Evolutionary conservation across 2,888 invertebrate species (phyloP), one percentile per base, ranked within the genome.

Genomic region (Myopa testacea): DNA sequence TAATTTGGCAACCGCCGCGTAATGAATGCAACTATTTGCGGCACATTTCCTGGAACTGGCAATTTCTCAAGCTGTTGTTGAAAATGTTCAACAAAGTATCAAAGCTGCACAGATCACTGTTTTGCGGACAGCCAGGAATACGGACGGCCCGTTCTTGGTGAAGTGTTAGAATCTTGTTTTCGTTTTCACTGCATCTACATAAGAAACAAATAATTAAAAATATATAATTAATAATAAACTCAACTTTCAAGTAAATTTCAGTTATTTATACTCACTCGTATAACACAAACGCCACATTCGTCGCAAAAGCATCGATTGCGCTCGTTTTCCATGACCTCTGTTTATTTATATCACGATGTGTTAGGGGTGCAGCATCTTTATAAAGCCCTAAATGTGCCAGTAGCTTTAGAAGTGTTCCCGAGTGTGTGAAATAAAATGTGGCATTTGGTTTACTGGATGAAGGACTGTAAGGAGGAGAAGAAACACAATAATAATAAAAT

Each of bases 371-470:
- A 0, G 90, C 85, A 70, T 96, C 95, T 85, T 92, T 93, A 83
- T 94, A 95, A 10, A 96, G 90, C 16, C 93, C 93, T 81, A 96
- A 87, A 83, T 94, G 92, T 0, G 94, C 92, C 69, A 95, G 85
- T 74, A 95, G 87, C 90, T 96, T 96, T 50, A 96, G 89, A 65
- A 96, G 85, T 0, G 95, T 93, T 4, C 96, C 96, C 1, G 96
- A 96, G 89, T 96, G 96, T 0, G 95, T 93, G 86, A 96, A 96
- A 84, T 95, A 93, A 81, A 94, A 92, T 45, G 92, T 91, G 45
- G 92, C 91, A 81, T 90, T 90, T n/a, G 90, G 84, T 3, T 87
- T 86, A 7, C 80, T 68, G n/a, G 86, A 84, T 26, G 78, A 77
- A 0, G 84, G 84, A 78, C 88, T 88, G 62, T 6, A 80, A 77